These are phyloP conservation scores for Leptinotarsa peninsularis DNA, from an alignment of 2,888 invertebrate species.

Conservation along the genomic window DNA sequence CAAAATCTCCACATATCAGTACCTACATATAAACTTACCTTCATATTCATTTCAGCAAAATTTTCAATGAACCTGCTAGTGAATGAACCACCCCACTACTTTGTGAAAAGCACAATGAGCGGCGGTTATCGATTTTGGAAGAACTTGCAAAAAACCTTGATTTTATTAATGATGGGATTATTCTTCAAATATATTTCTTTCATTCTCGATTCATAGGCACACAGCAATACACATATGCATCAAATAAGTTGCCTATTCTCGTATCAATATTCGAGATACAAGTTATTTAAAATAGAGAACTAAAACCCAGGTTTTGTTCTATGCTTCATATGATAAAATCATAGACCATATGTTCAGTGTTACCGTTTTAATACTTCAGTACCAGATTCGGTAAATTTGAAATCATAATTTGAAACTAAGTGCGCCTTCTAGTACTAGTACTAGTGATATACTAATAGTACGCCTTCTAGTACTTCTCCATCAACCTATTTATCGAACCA, in stretches of 20 bases:
- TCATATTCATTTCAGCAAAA: background rate
- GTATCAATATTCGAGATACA: background rate
- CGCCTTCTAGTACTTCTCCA: too few species aligned
- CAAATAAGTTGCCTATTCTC: background rate
- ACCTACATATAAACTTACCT: background rate
- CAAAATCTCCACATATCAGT: too few species aligned
- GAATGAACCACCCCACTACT: constrained; percentile 14
- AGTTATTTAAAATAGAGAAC: too few species aligned
- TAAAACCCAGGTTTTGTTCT: too few species aligned
- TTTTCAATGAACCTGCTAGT: background rate
- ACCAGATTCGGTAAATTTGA: too few species aligned
- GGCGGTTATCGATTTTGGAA: constrained; percentile 13
- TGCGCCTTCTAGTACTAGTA: too few species aligned
- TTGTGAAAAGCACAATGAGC: constrained; percentile 10
- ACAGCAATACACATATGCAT: background rate
- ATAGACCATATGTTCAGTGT: too few species aligned
- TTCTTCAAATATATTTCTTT: background rate
- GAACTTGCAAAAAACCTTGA: constrained; percentile 9
- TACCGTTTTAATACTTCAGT: too few species aligned
- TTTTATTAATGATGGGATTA: constrained; percentile 7
- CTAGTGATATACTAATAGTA: too few species aligned
- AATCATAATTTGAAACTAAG: too few species aligned
- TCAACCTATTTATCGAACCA: too few species aligned
- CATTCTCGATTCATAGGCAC: background rate
- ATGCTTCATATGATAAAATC: too few species aligned